These are phyloP conservation scores for Blastobasis adustella DNA, from an alignment of 2,888 invertebrate genomes.

Conservation along the genomic window DNA sequence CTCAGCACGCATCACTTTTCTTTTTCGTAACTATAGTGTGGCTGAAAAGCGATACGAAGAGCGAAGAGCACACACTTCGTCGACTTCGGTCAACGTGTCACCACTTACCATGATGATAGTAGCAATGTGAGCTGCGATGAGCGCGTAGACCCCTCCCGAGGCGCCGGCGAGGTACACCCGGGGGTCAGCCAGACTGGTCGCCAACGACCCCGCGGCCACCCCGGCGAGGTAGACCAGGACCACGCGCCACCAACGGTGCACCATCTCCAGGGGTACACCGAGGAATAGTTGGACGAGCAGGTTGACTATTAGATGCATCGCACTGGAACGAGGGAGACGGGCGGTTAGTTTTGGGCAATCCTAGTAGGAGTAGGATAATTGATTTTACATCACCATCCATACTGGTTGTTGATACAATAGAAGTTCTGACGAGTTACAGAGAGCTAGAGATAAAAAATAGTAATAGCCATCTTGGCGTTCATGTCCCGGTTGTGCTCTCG, in stretches of 20 bases:
- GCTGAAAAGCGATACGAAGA: too few relatives aligned
- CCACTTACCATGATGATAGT: constrained; percentile 87
- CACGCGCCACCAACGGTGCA: constrained; percentile 96
- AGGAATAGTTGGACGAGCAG: constrained; percentile 92
- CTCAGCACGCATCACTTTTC: too few relatives aligned
- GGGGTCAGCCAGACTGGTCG: constrained; percentile 87
- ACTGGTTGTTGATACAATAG: too few relatives aligned
- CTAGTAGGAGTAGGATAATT: not conserved
- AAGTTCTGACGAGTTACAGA: too few relatives aligned
- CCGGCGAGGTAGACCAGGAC: constrained; percentile 88
- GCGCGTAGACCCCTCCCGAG: constrained; percentile 95
- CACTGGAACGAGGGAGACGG: constrained; percentile 61
- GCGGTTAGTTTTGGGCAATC: constrained; percentile 1
- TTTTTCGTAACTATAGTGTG: too few relatives aligned
- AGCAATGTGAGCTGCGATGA: constrained; percentile 94
- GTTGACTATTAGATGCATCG: constrained; percentile 92
- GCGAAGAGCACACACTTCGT: too few relatives aligned
- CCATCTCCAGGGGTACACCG: constrained; percentile 96
- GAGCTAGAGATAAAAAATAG: too few relatives aligned
- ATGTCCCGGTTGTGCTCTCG: too few relatives aligned
- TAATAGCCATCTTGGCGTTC: too few relatives aligned
- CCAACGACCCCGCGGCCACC: constrained; percentile 88
- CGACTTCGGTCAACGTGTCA: too few relatives aligned
- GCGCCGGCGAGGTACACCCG: constrained; percentile 91
- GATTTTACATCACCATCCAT: too few relatives aligned